Evolutionary conservation across 1,140 invertebrate genomes (phyloP), one percentile per base, ranked within the genome.

Genomic region (Spodoptera frugiperda): DNA sequence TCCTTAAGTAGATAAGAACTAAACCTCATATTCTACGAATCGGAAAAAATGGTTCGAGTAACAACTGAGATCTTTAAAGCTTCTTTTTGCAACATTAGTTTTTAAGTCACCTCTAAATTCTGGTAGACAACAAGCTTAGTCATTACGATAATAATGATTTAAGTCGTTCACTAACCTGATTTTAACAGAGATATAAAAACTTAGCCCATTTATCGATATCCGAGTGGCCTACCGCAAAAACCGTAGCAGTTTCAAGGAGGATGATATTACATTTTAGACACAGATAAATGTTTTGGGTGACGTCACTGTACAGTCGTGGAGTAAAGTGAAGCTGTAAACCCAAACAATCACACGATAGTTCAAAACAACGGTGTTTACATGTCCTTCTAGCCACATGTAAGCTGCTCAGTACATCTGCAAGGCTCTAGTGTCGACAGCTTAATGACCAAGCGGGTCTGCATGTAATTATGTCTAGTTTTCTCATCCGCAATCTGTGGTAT

Each of bases 291-390:
- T 14, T n/a, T 15, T 17, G 15, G 15, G 48, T 73, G 54, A 73
- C 70, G 70, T 73, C 54, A 73, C 54, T 12, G 70, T 59, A 63
- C 72, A 74, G 55, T 73, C 57, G 46, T 30, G 15, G 12, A 65
- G 53, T 68, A 75, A 48, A 82, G 81, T 71, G 76, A 82, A 79
- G 75, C 75, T 17, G 44, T 54, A 77, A 80, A 80, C 39, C 78
- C 39, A 80, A 82, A 82, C 81, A 82, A 77, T 82, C 81, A 82
- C 81, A 82, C 81, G 81, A 73, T 80, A 61, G 53, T 70, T 71
- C 46, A 75, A 59, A 73, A 73, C 54, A 73, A 59, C 77, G 14
- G 21, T 78, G 70, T 79, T 78, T 77, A 54, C 61, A 30, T 57
- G 71, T 78, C 71, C 76, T 82, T 76, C 49, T 21, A 25, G 55